These are phyloP conservation scores for Poeciliopsis presidionis DNA, from an alignment of 2,797 vertebrate genomes.

Conservation along the genomic window DNA sequence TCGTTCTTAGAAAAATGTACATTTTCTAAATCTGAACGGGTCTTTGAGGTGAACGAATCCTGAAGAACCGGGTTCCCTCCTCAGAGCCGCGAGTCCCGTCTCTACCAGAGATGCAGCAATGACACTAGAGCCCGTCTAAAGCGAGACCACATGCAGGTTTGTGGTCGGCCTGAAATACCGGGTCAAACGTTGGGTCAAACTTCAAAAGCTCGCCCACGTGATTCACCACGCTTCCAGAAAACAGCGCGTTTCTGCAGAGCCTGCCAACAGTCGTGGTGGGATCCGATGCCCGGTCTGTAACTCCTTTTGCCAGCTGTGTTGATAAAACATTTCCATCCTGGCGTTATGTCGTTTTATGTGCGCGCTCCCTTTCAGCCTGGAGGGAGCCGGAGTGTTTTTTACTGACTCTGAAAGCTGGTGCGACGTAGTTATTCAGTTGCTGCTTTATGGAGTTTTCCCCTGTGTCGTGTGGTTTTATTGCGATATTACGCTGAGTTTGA, in stretches of 20 bases:
- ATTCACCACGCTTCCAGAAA: slow-evolving; percentile 1
- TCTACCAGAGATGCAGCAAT: slow-evolving; percentile 19
- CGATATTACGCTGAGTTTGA: slow-evolving; percentile 19
- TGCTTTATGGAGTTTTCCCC: slow-evolving; percentile 35
- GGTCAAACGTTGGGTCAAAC: slow-evolving; percentile 33
- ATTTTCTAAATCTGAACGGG: no score
- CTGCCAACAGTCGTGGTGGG: not conserved
- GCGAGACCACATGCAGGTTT: slow-evolving; percentile 31
- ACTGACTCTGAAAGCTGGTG: slow-evolving; percentile 5
- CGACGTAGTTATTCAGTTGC: slow-evolving; percentile 10
- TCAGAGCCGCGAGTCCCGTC: no score
- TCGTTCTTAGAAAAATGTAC: no score
- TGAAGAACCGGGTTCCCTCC: no score
- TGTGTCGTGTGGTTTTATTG: slow-evolving; percentile 37
- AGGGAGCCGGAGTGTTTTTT: not conserved
- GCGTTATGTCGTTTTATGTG: not conserved
- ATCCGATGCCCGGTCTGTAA: not conserved
- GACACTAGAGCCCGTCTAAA: slow-evolving; percentile 53
- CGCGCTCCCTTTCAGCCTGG: not conserved
- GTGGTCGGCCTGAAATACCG: slow-evolving; percentile 29
- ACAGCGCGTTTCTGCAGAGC: not conserved
- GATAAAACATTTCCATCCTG: not conserved
- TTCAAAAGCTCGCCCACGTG: slow-evolving; percentile 24
- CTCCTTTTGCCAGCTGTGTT: not conserved
- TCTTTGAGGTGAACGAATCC: no score